Evolutionary conservation across 1,140 invertebrate genomes (phyloP), one percentile per base, ranked within the genome.

Genomic region (Drosophila saltans): DNA sequence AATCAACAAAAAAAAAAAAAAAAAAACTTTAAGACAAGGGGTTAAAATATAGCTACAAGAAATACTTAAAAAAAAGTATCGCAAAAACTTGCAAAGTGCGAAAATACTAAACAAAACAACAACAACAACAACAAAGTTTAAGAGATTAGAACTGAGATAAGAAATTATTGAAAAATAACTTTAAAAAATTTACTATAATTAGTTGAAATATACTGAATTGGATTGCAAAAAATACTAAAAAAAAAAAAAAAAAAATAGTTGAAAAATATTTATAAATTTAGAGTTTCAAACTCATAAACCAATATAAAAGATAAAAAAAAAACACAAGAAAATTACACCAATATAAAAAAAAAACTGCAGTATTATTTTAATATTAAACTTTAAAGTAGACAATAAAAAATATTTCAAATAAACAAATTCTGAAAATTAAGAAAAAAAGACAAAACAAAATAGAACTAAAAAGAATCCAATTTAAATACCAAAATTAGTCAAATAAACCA

Each of bases 371-470:
- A 40, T 71, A 71, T 10, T 43, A 26, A 43, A 57, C 21, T 52
- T 62, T 57, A 72, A 68, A 71, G 64, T 62, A 76, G 78, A 80
- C 78, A 81, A 80, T 80, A 80, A 80, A 62, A 55, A 52, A 56
- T 62, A 41, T 48, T 48, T 43, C 45, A 63, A 75, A 16, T 55
- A 63, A 57, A 66, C 28, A 3, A 74, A 80, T 40, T 64, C 45
- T 21, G 11, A 57, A 61, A 61, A 56, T 57, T 61, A 56, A 40
- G 28, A n/a, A 21, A 58, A 73, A 55, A 48, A 9, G 21, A 16
- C 16, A 16, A 16, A 16, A 16, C 16, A 58, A 52, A 48, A 33
- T 4, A 66, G 33, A 67, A 67, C n/a, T 5, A 60, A 43, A 30
- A 60, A 41, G 52, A 73, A 57, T 43, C 40, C 66, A 78, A 58